Percentiles rank a stretch among this genome's conserved stretches.
Evolutionary conservation across 2,888 invertebrate genomes (phyloP).

Genomic region (Lysandra bellargus): DNA sequence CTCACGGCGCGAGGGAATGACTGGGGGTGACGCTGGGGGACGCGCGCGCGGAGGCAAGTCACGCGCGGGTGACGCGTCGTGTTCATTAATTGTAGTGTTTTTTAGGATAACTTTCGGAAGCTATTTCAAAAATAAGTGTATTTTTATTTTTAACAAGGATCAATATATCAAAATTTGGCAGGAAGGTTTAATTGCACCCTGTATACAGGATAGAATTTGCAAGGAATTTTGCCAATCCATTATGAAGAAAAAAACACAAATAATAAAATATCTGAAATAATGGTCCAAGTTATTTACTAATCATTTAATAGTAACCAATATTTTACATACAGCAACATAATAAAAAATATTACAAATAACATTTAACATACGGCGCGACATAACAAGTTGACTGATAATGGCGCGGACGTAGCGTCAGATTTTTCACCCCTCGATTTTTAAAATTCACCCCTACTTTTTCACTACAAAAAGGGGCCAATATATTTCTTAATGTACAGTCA

Average conservation of each 20-base stretch:
- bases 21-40: too few relatives aligned
- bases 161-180: too few relatives aligned
- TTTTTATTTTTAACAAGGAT: too few relatives aligned
- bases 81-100: too few relatives aligned
- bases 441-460: not conserved
- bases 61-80: too few relatives aligned
- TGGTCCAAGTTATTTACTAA: slow-evolving; percentile 29
- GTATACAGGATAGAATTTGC: not conserved
- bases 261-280: slow-evolving; percentile 44
- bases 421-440: not conserved
- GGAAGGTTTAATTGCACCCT: too few relatives aligned
- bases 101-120: too few relatives aligned
- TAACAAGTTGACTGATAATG: not conserved
- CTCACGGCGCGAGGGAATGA: too few relatives aligned
- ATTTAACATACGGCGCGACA: slow-evolving; percentile 5
- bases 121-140: too few relatives aligned
- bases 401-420: not conserved
- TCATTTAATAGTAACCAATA: slow-evolving; percentile 28
- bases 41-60: too few relatives aligned
- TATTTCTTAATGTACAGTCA: not conserved
- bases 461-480: not conserved
- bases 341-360: slow-evolving; percentile 31
- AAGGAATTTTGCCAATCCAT: not conserved
- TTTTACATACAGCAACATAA: slow-evolving; percentile 33
- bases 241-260: slow-evolving; percentile 33